Conservation (phyloP, 1,140 invertebrate species). For the Zaprionus capensis region DNA sequence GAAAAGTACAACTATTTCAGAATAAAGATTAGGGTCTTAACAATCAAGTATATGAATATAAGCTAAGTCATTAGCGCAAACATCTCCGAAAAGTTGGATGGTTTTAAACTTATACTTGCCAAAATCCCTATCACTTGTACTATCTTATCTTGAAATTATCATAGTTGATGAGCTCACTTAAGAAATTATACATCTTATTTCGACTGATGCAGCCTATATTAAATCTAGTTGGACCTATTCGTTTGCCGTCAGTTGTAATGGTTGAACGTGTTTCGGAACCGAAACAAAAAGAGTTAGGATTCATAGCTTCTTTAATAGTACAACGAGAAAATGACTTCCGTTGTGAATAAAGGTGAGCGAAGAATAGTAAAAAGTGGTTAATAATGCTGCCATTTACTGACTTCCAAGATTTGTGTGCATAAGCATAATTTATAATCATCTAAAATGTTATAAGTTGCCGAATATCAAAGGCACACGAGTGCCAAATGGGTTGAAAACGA, state of each 20-base stretch:
- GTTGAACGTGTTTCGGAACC: constrained; percentile 9
- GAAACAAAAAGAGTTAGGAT: not conserved
- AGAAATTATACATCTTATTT: not conserved
- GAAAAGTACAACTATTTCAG: not conserved
- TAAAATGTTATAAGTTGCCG: constrained; percentile 15
- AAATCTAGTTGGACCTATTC: constrained; percentile 20
- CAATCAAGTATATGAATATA: no score
- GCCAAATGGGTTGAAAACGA: not conserved
- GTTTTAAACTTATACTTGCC: not conserved
- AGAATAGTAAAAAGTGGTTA: not conserved
- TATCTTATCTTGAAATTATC: constrained; percentile 34
- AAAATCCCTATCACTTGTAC: not conserved
- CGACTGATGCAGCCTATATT: not conserved
- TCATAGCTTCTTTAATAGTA: not conserved
- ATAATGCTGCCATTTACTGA: not conserved
- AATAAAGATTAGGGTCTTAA: not conserved
- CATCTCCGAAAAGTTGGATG: not conserved
- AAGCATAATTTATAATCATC: constrained; percentile 9
- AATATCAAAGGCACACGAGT: constrained; percentile 14
- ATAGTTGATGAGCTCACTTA: constrained; percentile 26
- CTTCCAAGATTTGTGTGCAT: not conserved
- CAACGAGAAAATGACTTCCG: constrained; percentile 17
- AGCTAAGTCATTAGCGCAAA: not conserved
- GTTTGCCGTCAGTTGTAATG: not conserved
- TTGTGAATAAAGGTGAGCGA: constrained; percentile 24